These are phyloP conservation scores for Halichondria panicea DNA, from an alignment of 37 sponge, comb jelly and placozoan genomes.

Conservation along the genomic window DNA sequence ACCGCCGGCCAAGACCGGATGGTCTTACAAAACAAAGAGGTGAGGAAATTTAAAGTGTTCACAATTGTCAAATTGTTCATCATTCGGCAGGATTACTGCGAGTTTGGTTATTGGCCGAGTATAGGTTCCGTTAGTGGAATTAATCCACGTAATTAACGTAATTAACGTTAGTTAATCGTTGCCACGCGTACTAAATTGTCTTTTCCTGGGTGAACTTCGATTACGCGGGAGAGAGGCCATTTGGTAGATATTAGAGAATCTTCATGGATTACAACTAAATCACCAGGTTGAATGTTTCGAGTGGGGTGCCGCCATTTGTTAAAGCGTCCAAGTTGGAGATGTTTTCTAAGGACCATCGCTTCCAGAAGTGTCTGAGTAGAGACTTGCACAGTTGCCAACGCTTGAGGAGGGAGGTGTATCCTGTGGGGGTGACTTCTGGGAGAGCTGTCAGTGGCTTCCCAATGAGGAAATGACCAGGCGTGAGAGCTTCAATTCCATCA, in stretches of 20 bases:
- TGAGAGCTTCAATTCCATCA: slow-evolving; percentile 24
- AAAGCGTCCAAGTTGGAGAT: slow-evolving; percentile 2
- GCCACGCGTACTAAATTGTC: slow-evolving; percentile 26
- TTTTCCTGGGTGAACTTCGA: slow-evolving; percentile 24
- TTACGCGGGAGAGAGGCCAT: slow-evolving; percentile 31
- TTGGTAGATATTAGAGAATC: slow-evolving; percentile 5
- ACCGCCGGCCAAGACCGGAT: no score
- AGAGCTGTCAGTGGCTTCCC: slow-evolving; percentile 13
- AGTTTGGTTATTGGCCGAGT: slow-evolving; percentile 34
- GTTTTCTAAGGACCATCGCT: slow-evolving; percentile 29
- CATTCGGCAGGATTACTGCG: slow-evolving; percentile 12
- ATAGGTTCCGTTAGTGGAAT: slow-evolving; percentile 10
- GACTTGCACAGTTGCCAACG: slow-evolving; percentile 23
- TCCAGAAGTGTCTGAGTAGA: slow-evolving; percentile 19
- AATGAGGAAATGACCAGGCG: slow-evolving; percentile 30
- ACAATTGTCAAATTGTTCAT: not conserved
- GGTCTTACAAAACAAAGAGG: no score
- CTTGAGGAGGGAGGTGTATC: not conserved
- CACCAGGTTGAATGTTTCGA: slow-evolving; percentile 9
- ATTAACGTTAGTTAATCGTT: no score
- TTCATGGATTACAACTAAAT: slow-evolving; percentile 11
- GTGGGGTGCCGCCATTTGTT: no score
- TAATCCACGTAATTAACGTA: no score
- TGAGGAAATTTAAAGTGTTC: no score
- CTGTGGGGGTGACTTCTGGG: slow-evolving; percentile 9